Evolutionary conservation across 2,797 vertebrate species (phyloP).

Genomic region (Aldrovandia affinis): DNA sequence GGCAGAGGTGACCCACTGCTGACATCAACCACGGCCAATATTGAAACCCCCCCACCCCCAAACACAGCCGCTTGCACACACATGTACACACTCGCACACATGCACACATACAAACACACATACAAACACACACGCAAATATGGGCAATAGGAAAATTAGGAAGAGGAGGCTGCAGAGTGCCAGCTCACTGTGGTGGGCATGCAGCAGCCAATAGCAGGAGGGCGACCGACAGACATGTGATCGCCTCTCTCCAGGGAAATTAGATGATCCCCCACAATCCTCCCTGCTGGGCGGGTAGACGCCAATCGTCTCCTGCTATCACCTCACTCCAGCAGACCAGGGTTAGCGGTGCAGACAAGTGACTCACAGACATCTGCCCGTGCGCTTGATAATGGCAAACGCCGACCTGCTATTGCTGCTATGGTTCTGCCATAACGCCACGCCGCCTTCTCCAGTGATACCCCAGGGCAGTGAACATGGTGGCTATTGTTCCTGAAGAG

Average conservation of each 20-base stretch:
- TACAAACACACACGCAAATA: not conserved
- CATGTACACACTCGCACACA: not conserved
- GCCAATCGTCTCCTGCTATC: not conserved
- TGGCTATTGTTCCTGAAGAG: no score
- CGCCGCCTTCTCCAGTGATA: not conserved
- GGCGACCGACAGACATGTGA: not conserved
- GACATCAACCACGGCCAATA: not conserved
- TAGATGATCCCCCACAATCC: conserved; percentile 5
- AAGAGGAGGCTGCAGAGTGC: not conserved
- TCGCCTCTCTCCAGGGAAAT: not conserved
- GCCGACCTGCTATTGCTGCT: conserved; percentile 13
- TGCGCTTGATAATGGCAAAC: conserved; percentile 47
- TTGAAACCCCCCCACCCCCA: not conserved
- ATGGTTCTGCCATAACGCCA: not conserved
- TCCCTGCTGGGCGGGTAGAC: not conserved
- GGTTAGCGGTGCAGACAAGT: conserved; percentile 49
- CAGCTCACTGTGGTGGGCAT: not conserved
- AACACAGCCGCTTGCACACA: not conserved
- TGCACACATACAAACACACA: not conserved
- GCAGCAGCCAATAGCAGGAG: no score
- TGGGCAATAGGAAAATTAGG: not conserved
- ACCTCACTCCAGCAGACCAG: not conserved
- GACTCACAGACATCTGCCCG: conserved; percentile 48
- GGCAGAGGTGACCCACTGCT: not conserved
- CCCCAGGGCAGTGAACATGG: not conserved